These are phyloP conservation scores for Chrysaora quinquecirrha DNA, from an alignment of 30 jellyfish, hydroid and myxozoan genomes.

Conservation along the genomic window DNA sequence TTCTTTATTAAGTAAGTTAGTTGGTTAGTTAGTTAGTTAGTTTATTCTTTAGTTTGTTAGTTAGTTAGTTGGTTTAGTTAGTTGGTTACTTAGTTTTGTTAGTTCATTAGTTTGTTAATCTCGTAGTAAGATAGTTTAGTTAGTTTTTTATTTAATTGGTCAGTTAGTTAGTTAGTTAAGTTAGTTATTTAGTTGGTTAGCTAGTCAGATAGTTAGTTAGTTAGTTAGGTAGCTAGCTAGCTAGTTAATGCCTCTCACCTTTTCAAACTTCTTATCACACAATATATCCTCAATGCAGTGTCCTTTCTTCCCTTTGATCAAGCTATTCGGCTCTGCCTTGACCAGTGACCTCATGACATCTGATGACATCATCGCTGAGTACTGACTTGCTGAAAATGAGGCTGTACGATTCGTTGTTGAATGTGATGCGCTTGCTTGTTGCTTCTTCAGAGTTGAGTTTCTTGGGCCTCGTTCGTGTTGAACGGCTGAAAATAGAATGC, in stretches of 20 bases:
- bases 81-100: no score
- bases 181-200: no score
- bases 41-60: no score
- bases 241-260: conserved; percentile 3
- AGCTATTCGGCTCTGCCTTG: conserved; percentile 66
- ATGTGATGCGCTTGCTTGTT: conserved; percentile 31
- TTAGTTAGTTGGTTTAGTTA: no score
- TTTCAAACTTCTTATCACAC: conserved; percentile 37
- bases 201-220: no score
- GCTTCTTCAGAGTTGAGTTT: conserved; percentile 82
- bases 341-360: conserved; percentile 56
- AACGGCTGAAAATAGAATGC: conserved; percentile 66
- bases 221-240: no score
- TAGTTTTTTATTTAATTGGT: no score
- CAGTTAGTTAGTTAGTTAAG: no score
- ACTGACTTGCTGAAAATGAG: conserved; percentile 42
- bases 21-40: no score
- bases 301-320: conserved; percentile 53
- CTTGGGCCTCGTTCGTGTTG: conserved; percentile 98
- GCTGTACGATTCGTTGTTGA: conserved; percentile 12
- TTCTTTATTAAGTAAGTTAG: no score
- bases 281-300: conserved; percentile 65
- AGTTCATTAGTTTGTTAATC: not conserved
- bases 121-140: no score
- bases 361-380: conserved; percentile 17